These are phyloP conservation scores for Phalacrocorax aristotelis DNA, from an alignment of 2,113 vertebrate genomes.

Conservation along the genomic window DNA sequence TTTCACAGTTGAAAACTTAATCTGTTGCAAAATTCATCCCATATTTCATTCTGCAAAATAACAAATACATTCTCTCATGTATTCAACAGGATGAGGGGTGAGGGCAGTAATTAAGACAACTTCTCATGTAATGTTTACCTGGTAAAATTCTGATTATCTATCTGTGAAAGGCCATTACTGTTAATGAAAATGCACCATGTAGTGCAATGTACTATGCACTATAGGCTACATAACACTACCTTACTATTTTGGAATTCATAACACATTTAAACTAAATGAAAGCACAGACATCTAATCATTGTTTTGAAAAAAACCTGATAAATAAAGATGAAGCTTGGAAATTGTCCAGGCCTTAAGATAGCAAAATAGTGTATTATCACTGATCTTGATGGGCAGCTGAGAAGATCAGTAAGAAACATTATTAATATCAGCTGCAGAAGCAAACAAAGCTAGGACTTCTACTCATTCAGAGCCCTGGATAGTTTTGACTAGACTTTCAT, in stretches of 20 bases:
- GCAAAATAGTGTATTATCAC: background rate
- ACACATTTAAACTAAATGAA: background rate
- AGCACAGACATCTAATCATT: background rate
- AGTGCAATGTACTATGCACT: background rate
- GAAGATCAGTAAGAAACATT: background rate
- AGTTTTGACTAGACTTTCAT: background rate
- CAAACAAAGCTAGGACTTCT: background rate
- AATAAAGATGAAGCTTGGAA: background rate
- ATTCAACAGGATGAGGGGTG: no score
- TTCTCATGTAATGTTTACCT: background rate
- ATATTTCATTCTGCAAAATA: background rate
- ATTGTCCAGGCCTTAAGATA: background rate
- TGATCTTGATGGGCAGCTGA: background rate
- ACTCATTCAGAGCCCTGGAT: background rate
- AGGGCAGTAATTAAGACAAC: background rate
- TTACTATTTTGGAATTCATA: background rate
- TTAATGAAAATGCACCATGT: background rate
- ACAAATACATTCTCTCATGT: background rate
- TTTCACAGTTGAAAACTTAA: background rate
- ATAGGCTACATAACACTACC: background rate
- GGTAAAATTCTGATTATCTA: background rate
- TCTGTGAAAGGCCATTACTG: background rate
- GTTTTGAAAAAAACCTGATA: background rate
- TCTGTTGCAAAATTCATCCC: background rate
- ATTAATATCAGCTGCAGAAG: background rate